Percentiles rank a stretch among this genome's conserved stretches.
Conservation (phyloP, 2,888 invertebrate genomes). For the Tipula lateralis region DNA sequence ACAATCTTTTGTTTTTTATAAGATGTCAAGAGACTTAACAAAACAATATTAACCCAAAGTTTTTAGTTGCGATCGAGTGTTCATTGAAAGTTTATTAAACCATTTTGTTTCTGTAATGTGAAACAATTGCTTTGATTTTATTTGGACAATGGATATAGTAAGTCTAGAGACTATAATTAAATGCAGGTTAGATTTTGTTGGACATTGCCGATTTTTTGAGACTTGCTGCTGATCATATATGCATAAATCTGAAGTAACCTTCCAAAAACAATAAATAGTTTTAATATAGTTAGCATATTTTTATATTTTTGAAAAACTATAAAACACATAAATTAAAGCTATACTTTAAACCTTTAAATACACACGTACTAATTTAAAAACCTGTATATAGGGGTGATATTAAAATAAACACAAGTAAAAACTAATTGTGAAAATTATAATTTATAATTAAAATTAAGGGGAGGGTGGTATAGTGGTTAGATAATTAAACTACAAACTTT, state of each 20-base stretch:
- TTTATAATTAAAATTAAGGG: neutral
- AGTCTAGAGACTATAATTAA: neutral
- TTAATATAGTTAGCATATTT: neutral
- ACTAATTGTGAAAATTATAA: neutral
- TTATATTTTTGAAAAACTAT: neutral
- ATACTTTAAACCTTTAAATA: neutral
- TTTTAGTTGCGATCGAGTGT: too few relatives aligned
- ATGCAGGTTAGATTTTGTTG: too few relatives aligned
- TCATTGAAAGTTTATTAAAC: too few relatives aligned
- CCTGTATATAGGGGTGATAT: neutral
- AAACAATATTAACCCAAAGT: too few relatives aligned
- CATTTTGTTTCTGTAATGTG: too few relatives aligned
- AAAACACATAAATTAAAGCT: neutral
- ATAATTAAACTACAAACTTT: constrained; percentile 35
- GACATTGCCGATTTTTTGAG: too few relatives aligned
- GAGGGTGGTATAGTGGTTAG: constrained; percentile 32
- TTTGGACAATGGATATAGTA: too few relatives aligned
- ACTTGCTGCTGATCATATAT: neutral
- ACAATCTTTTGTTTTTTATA: neutral
- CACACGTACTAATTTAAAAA: neutral
- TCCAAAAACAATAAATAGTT: neutral
- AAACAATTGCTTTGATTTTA: too few relatives aligned
- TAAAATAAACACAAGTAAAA: neutral
- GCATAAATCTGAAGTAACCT: neutral
- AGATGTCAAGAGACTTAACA: neutral